Conservation (phyloP, 92 coral and sea anemone genomes). For the Palythoa grandiflora region DNA sequence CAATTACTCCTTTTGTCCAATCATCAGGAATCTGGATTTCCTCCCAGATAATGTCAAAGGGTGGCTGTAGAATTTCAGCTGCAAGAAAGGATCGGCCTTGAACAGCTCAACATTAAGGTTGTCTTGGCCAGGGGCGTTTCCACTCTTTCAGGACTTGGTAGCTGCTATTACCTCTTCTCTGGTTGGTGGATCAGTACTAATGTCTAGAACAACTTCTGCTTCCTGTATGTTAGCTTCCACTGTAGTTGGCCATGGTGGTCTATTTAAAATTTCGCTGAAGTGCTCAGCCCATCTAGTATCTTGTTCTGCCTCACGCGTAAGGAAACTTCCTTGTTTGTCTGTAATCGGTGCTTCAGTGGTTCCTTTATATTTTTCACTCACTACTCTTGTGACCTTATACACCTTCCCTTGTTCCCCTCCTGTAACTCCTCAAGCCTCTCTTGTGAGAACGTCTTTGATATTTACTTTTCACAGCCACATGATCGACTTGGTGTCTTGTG, state of each 20-base stretch:
- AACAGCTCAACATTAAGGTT: neutral
- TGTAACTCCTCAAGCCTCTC: slow-evolving; percentile 13
- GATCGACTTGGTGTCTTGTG: too few relatives aligned
- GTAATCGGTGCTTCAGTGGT: neutral
- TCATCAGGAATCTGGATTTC: neutral
- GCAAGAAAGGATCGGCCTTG: neutral
- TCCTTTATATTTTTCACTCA: slow-evolving; percentile 19
- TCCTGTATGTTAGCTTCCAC: slow-evolving; percentile 33
- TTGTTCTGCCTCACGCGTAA: neutral
- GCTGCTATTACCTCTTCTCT: slow-evolving; percentile 20
- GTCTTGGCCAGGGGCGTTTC: slow-evolving; percentile 9
- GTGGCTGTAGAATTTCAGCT: neutral
- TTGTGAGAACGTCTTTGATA: neutral
- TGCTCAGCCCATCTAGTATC: neutral
- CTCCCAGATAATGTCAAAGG: neutral
- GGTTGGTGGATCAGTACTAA: slow-evolving; percentile 17
- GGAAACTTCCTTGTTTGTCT: neutral
- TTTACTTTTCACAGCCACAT: too few relatives aligned
- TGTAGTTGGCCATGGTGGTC: slow-evolving; percentile 18
- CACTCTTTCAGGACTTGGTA: neutral
- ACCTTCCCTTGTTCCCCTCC: slow-evolving; percentile 36
- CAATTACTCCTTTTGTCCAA: neutral
- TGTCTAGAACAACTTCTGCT: slow-evolving; percentile 1
- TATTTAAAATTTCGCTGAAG: neutral
- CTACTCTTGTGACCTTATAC: slow-evolving; percentile 23